A percentile compares a stretch with the other conserved stretches of the same genome.
Evolutionary conservation across 2,888 invertebrate genomes (phyloP).

Genomic region (Disparrhopalites patrizii): DNA sequence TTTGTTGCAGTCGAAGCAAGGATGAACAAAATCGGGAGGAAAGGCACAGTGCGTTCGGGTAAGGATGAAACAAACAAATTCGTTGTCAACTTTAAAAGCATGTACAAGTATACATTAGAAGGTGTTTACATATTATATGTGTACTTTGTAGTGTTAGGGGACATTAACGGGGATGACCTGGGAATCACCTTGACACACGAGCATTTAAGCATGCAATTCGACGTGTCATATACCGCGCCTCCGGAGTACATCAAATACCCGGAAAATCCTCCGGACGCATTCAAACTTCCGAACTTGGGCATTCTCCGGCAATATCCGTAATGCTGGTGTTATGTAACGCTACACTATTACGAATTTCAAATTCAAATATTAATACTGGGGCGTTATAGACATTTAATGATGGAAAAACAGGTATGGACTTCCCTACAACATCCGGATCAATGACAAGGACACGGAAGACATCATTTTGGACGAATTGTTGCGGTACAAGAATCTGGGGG

Average conservation of each 20-base stretch:
- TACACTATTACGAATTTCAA: too few relatives aligned
- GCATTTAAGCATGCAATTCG: constrained; percentile 65
- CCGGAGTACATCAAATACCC: constrained; percentile 20
- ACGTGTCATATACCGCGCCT: constrained; percentile 57
- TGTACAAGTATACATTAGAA: too few relatives aligned
- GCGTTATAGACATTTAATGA: too few relatives aligned
- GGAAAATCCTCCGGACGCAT: constrained; percentile 47
- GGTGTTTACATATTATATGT: too few relatives aligned
- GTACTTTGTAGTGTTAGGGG: constrained; percentile 63
- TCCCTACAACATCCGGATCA: constrained; percentile 61
- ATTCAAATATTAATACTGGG: too few relatives aligned
- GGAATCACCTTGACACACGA: constrained; percentile 71
- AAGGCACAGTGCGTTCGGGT: too few relatives aligned
- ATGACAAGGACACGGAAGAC: constrained; percentile 57
- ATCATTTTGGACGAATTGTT: constrained; percentile 65
- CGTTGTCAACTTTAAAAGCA: too few relatives aligned
- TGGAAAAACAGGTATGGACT: constrained; percentile 68
- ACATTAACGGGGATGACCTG: constrained; percentile 57
- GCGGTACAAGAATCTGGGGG: constrained; percentile 65
- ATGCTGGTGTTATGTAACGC: too few relatives aligned
- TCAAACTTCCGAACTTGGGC: constrained; percentile 60
- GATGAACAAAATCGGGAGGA: too few relatives aligned
- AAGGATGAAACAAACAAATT: too few relatives aligned
- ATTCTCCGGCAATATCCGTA: constrained; percentile 67
- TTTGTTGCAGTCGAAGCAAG: too few relatives aligned